These are phyloP conservation scores for Papilio gigon DNA, from an alignment of 2,888 invertebrate species.

Conservation along the genomic window DNA sequence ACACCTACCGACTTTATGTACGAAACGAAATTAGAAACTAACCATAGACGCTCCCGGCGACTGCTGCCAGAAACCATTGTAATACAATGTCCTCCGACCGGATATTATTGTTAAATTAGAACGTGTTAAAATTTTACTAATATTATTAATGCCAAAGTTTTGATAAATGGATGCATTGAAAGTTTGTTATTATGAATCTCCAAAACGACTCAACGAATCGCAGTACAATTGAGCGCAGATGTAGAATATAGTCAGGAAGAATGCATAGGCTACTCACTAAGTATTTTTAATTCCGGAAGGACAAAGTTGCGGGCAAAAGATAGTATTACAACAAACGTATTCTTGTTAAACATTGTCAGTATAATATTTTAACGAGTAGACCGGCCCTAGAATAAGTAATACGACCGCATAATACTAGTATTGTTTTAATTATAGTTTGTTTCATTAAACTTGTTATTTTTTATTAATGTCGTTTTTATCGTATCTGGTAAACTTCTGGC, in stretches of 20 bases:
- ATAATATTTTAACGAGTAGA: not conserved
- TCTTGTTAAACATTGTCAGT: not conserved
- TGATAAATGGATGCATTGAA: too few species aligned
- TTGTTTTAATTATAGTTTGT: not conserved
- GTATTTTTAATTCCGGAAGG: too few species aligned
- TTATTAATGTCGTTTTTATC: not conserved
- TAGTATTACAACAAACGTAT: not conserved
- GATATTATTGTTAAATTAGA: not conserved
- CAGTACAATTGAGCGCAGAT: too few species aligned
- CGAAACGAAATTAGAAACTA: conserved; percentile 28
- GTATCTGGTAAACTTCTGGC: too few species aligned
- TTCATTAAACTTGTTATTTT: not conserved
- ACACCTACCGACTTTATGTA: conserved; percentile 66
- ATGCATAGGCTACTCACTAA: too few species aligned
- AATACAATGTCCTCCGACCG: not conserved
- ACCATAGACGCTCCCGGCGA: conserved; percentile 3
- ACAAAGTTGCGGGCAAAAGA: too few species aligned
- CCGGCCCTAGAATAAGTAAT: not conserved
- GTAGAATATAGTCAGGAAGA: too few species aligned
- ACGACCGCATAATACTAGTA: too few species aligned
- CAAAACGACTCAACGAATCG: too few species aligned
- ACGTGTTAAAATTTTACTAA: conserved; percentile 4
- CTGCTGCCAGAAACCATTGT: not conserved
- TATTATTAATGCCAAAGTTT: too few species aligned
- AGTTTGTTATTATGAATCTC: too few species aligned